Evolutionary conservation across 2,888 invertebrate genomes (phyloP).

Genomic region (Aporophyla lueneburgensis): DNA sequence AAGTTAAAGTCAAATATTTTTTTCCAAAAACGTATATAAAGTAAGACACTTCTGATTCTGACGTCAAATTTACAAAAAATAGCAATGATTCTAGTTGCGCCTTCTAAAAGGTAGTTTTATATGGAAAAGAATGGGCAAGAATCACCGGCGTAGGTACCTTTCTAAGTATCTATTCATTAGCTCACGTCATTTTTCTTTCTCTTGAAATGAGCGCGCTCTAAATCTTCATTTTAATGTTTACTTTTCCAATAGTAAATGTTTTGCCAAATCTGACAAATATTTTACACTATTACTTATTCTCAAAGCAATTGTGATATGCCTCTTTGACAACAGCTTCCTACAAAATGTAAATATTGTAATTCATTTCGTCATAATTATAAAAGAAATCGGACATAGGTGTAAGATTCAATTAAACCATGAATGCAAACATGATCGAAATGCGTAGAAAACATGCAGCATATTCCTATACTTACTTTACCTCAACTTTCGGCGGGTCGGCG

Average conservation of each 20-base stretch:
- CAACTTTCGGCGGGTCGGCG: background rate
- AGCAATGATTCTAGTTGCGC: no score
- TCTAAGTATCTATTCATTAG: no score
- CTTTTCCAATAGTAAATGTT: no score
- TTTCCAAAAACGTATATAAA: no score
- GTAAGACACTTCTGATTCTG: no score
- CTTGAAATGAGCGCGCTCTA: background rate
- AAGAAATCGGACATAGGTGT: background rate
- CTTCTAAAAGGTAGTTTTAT: no score
- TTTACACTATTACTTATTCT: no score
- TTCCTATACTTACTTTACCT: background rate
- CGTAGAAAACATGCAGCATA: background rate
- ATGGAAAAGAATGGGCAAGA: no score
- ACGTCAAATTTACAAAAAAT: no score
- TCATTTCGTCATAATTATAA: background rate
- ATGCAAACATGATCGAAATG: background rate
- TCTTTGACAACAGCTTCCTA: background rate
- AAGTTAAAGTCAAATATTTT: background rate
- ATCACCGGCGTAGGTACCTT: no score
- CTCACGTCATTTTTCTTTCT: background rate
- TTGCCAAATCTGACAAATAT: no score
- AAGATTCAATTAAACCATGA: background rate
- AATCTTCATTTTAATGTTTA: no score
- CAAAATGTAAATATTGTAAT: background rate
- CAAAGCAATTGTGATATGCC: background rate